Percentiles rank a stretch among this genome's conserved stretches.
Evolutionary conservation across 2,888 invertebrate species (phyloP).

Genomic region (Luperina testacea): DNA sequence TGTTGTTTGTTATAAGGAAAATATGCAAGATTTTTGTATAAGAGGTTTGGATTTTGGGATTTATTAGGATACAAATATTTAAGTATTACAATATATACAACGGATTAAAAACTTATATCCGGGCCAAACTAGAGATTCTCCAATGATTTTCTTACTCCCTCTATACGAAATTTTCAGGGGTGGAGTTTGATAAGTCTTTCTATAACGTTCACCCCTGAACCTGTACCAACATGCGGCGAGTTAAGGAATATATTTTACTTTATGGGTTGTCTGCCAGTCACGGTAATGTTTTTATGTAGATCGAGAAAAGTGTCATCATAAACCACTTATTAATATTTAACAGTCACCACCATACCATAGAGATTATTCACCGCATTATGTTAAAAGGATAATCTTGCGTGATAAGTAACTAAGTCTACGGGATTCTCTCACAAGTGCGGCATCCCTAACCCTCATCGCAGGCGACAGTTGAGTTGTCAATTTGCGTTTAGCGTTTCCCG

Average conservation of each 20-base stretch:
- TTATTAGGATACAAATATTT: constrained; percentile 27
- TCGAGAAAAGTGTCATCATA: background rate
- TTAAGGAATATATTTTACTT: background rate
- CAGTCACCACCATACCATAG: constrained; percentile 30
- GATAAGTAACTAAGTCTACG: constrained; percentile 65
- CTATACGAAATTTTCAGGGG: background rate
- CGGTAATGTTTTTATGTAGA: background rate
- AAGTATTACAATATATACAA: background rate
- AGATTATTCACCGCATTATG: constrained; percentile 48
- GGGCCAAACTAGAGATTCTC: background rate
- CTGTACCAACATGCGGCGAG: background rate
- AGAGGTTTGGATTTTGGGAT: constrained; percentile 6
- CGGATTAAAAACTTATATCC: background rate
- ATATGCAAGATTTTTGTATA: constrained; percentile 21
- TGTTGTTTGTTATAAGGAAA: constrained; percentile 2
- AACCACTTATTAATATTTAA: constrained; percentile 13
- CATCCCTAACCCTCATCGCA: constrained; percentile 73
- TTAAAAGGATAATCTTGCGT: constrained; percentile 63
- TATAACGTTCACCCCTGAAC: background rate
- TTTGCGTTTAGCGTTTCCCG: constrained; percentile 78
- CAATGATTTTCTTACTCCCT: background rate
- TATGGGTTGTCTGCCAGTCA: background rate
- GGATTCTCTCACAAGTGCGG: constrained; percentile 70
- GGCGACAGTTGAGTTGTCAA: constrained; percentile 80
- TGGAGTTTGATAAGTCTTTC: background rate